Evolutionary conservation across 2,888 invertebrate species (phyloP).

Genomic region (Melolontha melolontha): DNA sequence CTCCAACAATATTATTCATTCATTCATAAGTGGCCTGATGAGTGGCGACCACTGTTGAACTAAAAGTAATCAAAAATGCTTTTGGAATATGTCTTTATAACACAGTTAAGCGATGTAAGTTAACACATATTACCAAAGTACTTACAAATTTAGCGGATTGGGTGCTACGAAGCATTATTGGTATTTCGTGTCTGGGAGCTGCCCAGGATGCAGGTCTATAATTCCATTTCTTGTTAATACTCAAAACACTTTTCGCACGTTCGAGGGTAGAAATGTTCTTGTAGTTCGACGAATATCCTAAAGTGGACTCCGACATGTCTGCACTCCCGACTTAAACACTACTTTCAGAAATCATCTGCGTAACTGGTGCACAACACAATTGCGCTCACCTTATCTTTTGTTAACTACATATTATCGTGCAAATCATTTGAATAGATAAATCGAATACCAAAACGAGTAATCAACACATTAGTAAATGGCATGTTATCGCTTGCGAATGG

Average conservation of each 20-base stretch:
- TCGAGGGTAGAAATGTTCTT: slow-evolving; percentile 46
- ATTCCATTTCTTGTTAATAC: slow-evolving; percentile 59
- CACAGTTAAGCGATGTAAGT: too few relatives aligned
- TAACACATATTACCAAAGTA: slow-evolving; percentile 23
- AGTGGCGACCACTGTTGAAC: too few relatives aligned
- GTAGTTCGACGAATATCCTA: slow-evolving; percentile 42
- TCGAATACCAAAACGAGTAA: slow-evolving; percentile 22
- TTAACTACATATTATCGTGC: background rate
- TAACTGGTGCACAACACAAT: background rate
- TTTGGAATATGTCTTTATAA: too few relatives aligned
- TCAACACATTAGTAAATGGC: slow-evolving; percentile 2
- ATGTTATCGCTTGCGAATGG: too few relatives aligned
- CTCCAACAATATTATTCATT: too few relatives aligned
- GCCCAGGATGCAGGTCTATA: slow-evolving; percentile 61
- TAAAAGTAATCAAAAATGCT: too few relatives aligned
- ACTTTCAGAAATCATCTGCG: background rate
- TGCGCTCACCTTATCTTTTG: background rate
- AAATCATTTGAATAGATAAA: slow-evolving; percentile 25
- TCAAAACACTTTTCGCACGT: slow-evolving; percentile 53
- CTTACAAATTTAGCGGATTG: slow-evolving; percentile 26
- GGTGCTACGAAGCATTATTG: slow-evolving; percentile 22
- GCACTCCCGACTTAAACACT: background rate
- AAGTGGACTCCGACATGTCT: slow-evolving; percentile 40
- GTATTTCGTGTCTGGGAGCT: slow-evolving; percentile 53
- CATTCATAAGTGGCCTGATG: too few relatives aligned